These are phyloP conservation scores for Antrozous pallidus DNA, from an alignment of 2,797 vertebrate genomes.

Conservation along the genomic window DNA sequence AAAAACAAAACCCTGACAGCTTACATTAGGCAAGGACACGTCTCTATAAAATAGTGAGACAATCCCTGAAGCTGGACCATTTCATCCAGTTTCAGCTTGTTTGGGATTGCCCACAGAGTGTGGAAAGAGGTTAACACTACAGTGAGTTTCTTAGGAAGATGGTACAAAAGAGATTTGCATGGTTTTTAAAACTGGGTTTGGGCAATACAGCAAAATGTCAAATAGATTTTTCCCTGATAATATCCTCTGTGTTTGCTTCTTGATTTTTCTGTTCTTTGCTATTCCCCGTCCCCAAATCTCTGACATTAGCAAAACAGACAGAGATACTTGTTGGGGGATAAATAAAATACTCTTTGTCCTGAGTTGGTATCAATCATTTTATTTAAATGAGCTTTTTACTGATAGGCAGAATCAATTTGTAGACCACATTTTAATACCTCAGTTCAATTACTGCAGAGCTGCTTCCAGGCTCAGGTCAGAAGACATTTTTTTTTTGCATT, in stretches of 20 bases:
- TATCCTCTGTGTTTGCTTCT: background rate
- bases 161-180: background rate
- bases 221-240: background rate
- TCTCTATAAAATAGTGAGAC: background rate
- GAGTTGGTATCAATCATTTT: slow-evolving; percentile 8
- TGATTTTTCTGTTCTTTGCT: background rate
- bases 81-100: background rate
- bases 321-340: background rate
- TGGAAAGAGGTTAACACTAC: background rate
- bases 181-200: background rate
- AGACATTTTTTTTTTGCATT: slow-evolving; percentile 18
- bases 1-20: background rate
- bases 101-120: background rate
- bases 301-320: slow-evolving; percentile 1
- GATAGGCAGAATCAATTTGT: slow-evolving; percentile 43
- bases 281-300: background rate
- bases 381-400: slow-evolving; percentile 54
- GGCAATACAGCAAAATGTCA: background rate
- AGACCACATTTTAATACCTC: slow-evolving; percentile 20
- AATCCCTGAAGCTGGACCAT: background rate
- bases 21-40: background rate
- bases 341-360: slow-evolving; percentile 51
- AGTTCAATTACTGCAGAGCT: background rate
- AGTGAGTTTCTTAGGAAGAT: background rate
- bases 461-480: background rate